phyloP scores from a whole-genome alignment of 2,797 vertebrate genomes.

The Poecile montanus region DNA sequence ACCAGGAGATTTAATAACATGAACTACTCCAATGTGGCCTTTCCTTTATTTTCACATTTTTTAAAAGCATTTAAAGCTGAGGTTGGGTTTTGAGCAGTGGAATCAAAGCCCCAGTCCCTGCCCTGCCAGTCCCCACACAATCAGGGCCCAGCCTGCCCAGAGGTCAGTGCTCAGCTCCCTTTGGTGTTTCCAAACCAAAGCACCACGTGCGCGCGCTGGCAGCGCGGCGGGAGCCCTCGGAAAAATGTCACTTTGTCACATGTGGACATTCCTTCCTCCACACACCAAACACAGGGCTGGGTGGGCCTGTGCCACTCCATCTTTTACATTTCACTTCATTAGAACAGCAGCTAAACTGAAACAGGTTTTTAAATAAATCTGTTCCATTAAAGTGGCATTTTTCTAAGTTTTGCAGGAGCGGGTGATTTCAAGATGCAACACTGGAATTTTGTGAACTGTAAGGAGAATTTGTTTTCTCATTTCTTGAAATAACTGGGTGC shows the following conservation, averaged over 20 bases:
- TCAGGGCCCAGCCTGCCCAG: not conserved
- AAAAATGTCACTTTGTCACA: not conserved
- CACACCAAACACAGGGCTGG: not conserved
- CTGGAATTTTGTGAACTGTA: not conserved
- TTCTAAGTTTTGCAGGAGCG: not conserved
- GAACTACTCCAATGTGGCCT: not conserved
- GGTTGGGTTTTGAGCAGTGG: not conserved
- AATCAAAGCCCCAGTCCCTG: not conserved
- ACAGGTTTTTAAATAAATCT: not conserved
- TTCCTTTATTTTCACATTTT: not conserved
- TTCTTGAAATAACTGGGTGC: not conserved
- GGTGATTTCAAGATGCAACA: not conserved
- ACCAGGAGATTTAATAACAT: not conserved
- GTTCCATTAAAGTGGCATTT: not conserved
- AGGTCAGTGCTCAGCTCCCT: not conserved
- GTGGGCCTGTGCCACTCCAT: not conserved
- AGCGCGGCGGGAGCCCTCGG: not conserved
- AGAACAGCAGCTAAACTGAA: not conserved
- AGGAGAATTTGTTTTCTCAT: not conserved
- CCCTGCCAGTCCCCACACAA: not conserved
- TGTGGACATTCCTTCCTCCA: not conserved
- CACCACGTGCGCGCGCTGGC: not conserved
- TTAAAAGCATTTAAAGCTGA: not conserved
- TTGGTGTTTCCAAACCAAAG: not conserved
- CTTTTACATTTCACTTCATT: not conserved